phyloP scores from a whole-genome alignment of 64 coral and sea anemone genomes.

The Dendronephthya gigantea region DNA sequence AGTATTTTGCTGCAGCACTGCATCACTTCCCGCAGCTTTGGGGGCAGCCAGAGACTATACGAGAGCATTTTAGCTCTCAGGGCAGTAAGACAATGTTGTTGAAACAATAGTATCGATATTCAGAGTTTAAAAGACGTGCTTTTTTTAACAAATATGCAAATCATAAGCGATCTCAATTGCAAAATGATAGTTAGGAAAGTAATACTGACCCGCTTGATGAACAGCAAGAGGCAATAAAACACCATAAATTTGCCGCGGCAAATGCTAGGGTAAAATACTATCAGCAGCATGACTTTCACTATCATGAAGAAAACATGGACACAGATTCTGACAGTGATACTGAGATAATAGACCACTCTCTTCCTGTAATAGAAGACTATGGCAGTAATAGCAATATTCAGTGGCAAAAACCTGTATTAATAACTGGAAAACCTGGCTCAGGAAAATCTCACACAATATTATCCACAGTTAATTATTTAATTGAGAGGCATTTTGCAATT shows the following conservation, averaged over 20 bases:
- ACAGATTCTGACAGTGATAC: not conserved
- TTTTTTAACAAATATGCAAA: too few relatives aligned
- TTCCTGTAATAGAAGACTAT: not conserved
- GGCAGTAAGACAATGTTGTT: too few relatives aligned
- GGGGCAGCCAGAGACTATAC: not conserved
- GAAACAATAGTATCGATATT: too few relatives aligned
- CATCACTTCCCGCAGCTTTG: not conserved
- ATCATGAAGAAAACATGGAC: too few relatives aligned
- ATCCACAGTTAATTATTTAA: not conserved
- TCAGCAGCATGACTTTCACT: too few relatives aligned
- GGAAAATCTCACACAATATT: conserved; percentile 14
- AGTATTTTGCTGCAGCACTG: not conserved
- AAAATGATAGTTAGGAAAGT: too few relatives aligned
- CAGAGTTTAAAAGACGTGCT: too few relatives aligned
- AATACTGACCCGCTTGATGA: too few relatives aligned
- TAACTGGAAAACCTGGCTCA: conserved; percentile 26
- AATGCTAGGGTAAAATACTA: too few relatives aligned
- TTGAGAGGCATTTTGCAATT: not conserved
- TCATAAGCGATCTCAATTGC: too few relatives aligned
- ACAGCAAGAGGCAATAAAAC: too few relatives aligned
- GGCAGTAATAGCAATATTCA: not conserved
- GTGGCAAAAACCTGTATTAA: not conserved
- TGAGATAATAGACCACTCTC: not conserved
- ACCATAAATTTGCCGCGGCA: too few relatives aligned
- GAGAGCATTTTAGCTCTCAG: not conserved